A percentile compares a stretch with the other conserved stretches of the same genome.
Evolutionary conservation across 2,113 vertebrate species (phyloP).

Genomic region (Sterna hirundo): DNA sequence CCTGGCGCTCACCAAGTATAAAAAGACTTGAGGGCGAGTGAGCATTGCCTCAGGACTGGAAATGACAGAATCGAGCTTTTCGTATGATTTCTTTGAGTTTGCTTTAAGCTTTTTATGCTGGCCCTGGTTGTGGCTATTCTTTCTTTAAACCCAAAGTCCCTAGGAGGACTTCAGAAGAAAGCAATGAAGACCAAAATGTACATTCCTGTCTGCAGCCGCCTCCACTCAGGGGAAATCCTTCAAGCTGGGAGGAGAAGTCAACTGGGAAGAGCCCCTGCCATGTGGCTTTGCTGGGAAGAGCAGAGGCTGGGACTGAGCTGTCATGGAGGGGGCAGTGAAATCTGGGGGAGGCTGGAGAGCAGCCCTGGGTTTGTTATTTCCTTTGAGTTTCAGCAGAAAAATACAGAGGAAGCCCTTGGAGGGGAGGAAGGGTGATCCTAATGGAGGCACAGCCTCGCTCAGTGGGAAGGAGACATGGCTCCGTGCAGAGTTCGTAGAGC

Average conservation of each 20-base stretch:
- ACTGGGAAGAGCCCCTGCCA: background rate
- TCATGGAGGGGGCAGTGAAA: rapidly evolving
- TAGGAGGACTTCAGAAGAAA: background rate
- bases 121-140: background rate
- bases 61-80: background rate
- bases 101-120: background rate
- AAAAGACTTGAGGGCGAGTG: background rate
- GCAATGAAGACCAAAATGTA: background rate
- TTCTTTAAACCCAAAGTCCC: background rate
- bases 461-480: background rate
- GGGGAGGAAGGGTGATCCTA: background rate
- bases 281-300: background rate
- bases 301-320: background rate
- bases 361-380: background rate
- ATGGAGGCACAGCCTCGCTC: background rate
- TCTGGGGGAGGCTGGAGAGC: background rate
- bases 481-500: background rate
- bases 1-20: background rate
- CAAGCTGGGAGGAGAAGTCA: background rate
- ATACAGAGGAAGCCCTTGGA: background rate
- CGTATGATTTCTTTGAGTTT: background rate
- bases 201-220: background rate
- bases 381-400: background rate
- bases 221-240: background rate
- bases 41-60: background rate